Evolutionary conservation across 1,140 invertebrate genomes (phyloP).

Genomic region (Elysia chlorotica): DNA sequence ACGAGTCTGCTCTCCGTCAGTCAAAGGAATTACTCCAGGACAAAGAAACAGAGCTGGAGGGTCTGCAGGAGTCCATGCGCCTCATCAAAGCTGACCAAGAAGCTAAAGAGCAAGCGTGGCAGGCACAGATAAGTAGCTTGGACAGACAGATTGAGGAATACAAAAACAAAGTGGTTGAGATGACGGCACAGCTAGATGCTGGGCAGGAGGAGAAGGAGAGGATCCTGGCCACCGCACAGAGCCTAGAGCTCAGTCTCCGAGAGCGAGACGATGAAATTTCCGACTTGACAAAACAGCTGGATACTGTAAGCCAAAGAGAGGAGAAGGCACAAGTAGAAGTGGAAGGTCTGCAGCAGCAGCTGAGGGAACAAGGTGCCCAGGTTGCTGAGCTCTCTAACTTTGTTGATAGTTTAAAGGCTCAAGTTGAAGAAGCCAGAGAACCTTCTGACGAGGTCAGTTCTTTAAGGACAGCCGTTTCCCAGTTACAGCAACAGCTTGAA

Average conservation of each 20-base stretch:
- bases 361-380: slow-evolving; percentile 5
- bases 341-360: slow-evolving; percentile 12
- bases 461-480: slow-evolving; percentile 13
- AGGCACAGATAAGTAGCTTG: neutral
- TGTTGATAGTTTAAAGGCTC: neutral
- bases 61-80: neutral
- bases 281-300: too few species aligned
- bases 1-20: neutral
- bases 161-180: neutral
- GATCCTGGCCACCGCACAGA: too few species aligned
- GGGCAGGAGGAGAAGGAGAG: neutral
- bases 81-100: slow-evolving; percentile 1
- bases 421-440: slow-evolving; percentile 2
- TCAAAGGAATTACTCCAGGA: slow-evolving; percentile 1
- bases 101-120: neutral
- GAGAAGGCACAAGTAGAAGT: too few species aligned
- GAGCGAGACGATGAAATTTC: too few species aligned
- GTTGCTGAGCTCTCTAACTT: slow-evolving; percentile 8
- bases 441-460: slow-evolving; percentile 11
- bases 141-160: slow-evolving; percentile 16
- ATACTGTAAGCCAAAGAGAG: too few species aligned
- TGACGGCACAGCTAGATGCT: slow-evolving; percentile 9
- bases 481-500: slow-evolving; percentile 18
- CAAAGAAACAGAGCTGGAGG: slow-evolving; percentile 3
- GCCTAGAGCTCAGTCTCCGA: too few species aligned